Conservation (phyloP, 2,797 vertebrate species). For the Arremon brunneinucha region DNA sequence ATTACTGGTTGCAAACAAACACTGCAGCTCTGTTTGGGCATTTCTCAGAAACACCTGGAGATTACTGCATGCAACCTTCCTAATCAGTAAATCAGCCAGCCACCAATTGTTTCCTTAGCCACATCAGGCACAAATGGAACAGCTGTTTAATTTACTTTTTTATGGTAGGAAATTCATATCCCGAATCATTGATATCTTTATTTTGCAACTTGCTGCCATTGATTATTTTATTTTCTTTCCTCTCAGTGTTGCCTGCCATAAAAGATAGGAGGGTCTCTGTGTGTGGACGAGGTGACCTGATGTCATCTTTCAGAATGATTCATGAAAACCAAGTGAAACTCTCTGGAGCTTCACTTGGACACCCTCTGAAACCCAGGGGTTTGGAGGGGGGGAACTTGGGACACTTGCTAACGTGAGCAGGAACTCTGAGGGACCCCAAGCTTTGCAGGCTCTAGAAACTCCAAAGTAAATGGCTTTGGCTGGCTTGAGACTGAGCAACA, state of each 20-base stretch:
- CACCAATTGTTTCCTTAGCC: conserved; percentile 49
- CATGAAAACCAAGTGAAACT: background rate
- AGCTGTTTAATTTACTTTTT: conserved; percentile 66
- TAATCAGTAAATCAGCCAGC: conserved; percentile 57
- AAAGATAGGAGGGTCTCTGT: background rate
- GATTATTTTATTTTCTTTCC: background rate
- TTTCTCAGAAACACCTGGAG: conserved; percentile 60
- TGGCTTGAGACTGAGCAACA: conserved; percentile 65
- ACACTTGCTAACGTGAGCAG: background rate
- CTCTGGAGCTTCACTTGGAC: background rate
- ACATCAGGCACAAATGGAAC: conserved; percentile 61
- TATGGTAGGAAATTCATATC: conserved; percentile 49
- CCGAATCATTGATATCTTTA: conserved; percentile 48
- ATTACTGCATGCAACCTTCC: conserved; percentile 19
- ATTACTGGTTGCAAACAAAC: conserved; percentile 61
- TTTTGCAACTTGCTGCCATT: background rate
- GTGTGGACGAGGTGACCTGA: background rate
- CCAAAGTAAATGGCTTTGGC: conserved; percentile 48
- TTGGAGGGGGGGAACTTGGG: fast-evolving
- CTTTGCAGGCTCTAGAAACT: conserved; percentile 50
- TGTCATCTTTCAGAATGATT: background rate
- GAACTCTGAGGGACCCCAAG: background rate
- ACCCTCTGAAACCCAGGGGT: background rate
- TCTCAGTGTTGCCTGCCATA: background rate
- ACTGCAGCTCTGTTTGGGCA: background rate